These are phyloP conservation scores for Lepidurus couesii DNA, from an alignment of 1,140 invertebrate genomes.

Conservation along the genomic window DNA sequence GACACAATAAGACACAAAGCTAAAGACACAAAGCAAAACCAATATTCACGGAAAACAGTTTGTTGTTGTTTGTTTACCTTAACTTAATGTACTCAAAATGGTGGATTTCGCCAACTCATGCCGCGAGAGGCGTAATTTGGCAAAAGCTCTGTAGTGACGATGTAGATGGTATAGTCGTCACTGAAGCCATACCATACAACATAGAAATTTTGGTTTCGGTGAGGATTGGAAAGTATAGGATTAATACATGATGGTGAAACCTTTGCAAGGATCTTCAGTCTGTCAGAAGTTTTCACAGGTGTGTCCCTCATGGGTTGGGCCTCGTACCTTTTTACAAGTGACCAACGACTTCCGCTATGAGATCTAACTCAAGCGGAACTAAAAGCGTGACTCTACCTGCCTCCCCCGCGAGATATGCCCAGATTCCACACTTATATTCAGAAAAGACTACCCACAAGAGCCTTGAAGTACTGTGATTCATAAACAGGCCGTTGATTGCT, in stretches of 20 bases:
- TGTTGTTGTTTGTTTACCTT: no score
- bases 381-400: slow-evolving; percentile 2
- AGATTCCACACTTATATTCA: neutral
- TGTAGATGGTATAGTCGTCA: no score
- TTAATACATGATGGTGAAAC: neutral
- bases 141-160: no score
- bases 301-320: neutral
- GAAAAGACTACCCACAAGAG: neutral
- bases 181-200: neutral
- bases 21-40: no score
- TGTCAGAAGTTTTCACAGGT: slow-evolving; percentile 5
- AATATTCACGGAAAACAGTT: no score
- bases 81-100: no score
- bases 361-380: neutral
- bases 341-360: slow-evolving; percentile 21
- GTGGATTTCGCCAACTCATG: no score
- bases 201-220: neutral
- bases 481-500: neutral
- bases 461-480: neutral
- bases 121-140: no score
- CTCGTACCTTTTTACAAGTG: neutral
- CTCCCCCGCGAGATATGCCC: neutral
- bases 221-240: neutral
- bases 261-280: neutral
- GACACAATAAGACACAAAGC: no score